Percentiles rank a stretch among this genome's conserved stretches.
Conservation (phyloP, 2,888 invertebrate genomes). For the Embidobia sp. region DNA sequence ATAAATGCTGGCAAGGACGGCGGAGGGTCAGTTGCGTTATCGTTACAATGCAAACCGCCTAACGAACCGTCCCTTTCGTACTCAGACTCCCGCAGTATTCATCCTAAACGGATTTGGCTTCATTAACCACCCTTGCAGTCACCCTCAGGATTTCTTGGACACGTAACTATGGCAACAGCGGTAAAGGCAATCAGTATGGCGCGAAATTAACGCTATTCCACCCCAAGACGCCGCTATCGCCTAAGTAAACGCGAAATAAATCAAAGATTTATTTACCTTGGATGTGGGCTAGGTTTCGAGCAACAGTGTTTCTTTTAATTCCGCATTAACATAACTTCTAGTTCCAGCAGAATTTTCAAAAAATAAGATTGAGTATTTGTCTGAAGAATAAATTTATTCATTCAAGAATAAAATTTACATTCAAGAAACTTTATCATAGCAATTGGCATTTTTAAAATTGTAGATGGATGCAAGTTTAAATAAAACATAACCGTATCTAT, state of each 20-base stretch:
- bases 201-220: slow-evolving; percentile 71
- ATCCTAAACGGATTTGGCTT: slow-evolving; percentile 81
- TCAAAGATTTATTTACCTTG: slow-evolving; percentile 63
- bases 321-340: slow-evolving; percentile 8
- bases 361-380: no score
- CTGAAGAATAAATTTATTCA: no score
- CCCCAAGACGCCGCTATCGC: slow-evolving; percentile 59
- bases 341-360: no score
- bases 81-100: slow-evolving; percentile 73
- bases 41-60: slow-evolving; percentile 76
- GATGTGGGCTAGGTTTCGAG: slow-evolving; percentile 22
- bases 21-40: slow-evolving; percentile 67
- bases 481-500: no score
- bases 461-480: no score
- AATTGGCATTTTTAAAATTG: no score
- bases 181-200: slow-evolving; percentile 74
- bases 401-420: no score
- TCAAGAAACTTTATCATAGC: no score
- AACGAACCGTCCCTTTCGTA: slow-evolving; percentile 75
- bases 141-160: slow-evolving; percentile 70
- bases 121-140: slow-evolving; percentile 77
- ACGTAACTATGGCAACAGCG: slow-evolving; percentile 76
- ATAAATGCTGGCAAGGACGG: slow-evolving; percentile 50
- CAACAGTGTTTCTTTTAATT: slow-evolving; percentile 3
- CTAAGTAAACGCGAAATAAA: slow-evolving; percentile 65